A percentile compares a stretch with the other conserved stretches of the same genome.
Conservation (phyloP, 2,888 invertebrate genomes). For the Cerastis leucographa region DNA sequence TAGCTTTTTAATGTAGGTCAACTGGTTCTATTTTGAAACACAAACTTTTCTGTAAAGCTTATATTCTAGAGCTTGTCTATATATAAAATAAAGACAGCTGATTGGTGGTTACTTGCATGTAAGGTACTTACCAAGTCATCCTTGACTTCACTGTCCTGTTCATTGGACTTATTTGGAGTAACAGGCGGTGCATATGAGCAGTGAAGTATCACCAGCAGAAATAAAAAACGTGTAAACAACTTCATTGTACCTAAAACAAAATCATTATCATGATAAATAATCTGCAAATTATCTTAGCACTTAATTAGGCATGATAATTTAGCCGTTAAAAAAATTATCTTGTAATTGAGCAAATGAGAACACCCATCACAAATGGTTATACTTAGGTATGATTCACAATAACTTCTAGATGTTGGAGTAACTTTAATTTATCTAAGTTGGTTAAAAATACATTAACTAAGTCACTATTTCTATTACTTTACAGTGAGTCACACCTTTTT, state of each 20-base stretch:
- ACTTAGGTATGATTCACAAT: background rate
- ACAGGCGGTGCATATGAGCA: conserved; percentile 90
- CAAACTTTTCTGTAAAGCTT: background rate
- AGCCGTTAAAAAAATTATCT: conserved; percentile 4
- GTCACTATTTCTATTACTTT: background rate
- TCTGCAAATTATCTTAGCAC: conserved; percentile 10
- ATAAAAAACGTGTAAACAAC: conserved; percentile 70
- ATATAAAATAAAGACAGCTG: background rate
- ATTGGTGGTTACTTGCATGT: background rate
- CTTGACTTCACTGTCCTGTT: conserved; percentile 85
- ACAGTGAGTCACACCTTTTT: conserved; percentile 1
- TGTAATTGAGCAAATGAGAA: background rate
- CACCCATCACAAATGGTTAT: background rate
- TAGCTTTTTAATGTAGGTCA: conserved; percentile 15
- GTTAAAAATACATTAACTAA: background rate
- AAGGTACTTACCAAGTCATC: conserved; percentile 85
- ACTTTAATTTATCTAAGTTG: background rate
- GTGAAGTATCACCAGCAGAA: conserved; percentile 78
- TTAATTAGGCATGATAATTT: background rate
- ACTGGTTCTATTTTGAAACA: conserved; percentile 33
- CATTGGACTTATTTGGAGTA: conserved; percentile 86
- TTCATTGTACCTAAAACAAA: conserved; percentile 76
- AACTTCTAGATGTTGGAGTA: background rate
- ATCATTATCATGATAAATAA: conserved; percentile 18
- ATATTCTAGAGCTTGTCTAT: background rate